Conservation (phyloP, 2,888 invertebrate species). For the Drosophila emarginata region DNA sequence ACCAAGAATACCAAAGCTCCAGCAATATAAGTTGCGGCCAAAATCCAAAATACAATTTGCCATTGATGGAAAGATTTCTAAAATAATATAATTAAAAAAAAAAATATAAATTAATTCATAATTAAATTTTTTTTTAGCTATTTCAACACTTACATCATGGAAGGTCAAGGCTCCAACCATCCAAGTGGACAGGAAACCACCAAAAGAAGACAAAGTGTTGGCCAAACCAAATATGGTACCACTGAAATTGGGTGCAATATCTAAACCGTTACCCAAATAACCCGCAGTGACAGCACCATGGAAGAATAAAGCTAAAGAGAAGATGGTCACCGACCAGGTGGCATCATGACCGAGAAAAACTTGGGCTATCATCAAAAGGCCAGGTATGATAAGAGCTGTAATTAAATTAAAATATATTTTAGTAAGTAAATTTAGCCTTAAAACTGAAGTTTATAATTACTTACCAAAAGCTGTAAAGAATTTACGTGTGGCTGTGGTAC, state of each 20-base stretch:
- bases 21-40: constrained; percentile 87
- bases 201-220: constrained; percentile 92
- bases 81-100: too few species aligned
- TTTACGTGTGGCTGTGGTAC: constrained; percentile 89
- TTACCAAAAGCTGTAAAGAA: constrained; percentile 86
- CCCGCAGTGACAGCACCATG: constrained; percentile 94
- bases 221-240: constrained; percentile 94
- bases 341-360: constrained; percentile 88
- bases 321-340: constrained; percentile 89
- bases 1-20: constrained; percentile 86
- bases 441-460: constrained; percentile 35
- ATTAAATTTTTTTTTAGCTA: neutral
- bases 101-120: neutral
- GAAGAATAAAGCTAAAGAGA: constrained; percentile 90
- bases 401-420: neutral
- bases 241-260: constrained; percentile 94
- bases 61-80: constrained; percentile 90
- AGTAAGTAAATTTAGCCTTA: too few species aligned
- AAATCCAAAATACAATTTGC: constrained; percentile 91
- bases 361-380: constrained; percentile 89
- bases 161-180: constrained; percentile 91
- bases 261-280: constrained; percentile 92
- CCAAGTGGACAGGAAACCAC: constrained; percentile 91
- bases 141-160: constrained; percentile 85
- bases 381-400: constrained; percentile 86